Evolutionary conservation across 2,113 vertebrate species (phyloP).

Genomic region (Aspiorhynchus laticeps): DNA sequence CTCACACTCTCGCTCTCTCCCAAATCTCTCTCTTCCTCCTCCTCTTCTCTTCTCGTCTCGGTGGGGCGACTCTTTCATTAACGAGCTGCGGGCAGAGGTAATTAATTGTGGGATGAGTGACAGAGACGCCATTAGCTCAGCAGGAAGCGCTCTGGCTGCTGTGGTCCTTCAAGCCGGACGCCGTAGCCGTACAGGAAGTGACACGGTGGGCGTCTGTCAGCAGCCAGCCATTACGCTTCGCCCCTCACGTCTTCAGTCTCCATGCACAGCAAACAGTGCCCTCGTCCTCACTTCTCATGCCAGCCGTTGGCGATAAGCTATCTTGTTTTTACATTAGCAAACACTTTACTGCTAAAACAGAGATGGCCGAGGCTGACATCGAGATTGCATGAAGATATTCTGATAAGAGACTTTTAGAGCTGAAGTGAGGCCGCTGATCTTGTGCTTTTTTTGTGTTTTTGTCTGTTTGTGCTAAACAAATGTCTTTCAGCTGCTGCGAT

Average conservation of each 20-base stretch:
- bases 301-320: constrained; percentile 46
- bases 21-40: background rate
- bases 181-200: constrained; percentile 56
- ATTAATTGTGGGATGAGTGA: constrained; percentile 67
- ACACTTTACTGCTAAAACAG: constrained; percentile 41
- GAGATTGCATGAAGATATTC: background rate
- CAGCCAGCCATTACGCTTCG: constrained; percentile 40
- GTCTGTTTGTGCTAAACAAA: background rate
- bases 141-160: constrained; percentile 55
- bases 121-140: constrained; percentile 62
- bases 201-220: constrained; percentile 57
- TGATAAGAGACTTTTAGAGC: constrained; percentile 23
- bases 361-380: background rate
- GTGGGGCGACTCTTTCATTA: constrained; percentile 63
- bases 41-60: constrained; percentile 37
- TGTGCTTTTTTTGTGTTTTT: background rate
- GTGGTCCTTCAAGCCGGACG: constrained; percentile 29
- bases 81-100: constrained; percentile 55
- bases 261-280: background rate
- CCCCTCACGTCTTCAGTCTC: background rate
- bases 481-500: background rate
- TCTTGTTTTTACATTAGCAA: constrained; percentile 50
- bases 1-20: background rate
- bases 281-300: constrained; percentile 18
- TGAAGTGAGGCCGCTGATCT: background rate